Evolutionary conservation across 2,797 vertebrate genomes (phyloP).

Genomic region (Tamandua tetradactyla): DNA sequence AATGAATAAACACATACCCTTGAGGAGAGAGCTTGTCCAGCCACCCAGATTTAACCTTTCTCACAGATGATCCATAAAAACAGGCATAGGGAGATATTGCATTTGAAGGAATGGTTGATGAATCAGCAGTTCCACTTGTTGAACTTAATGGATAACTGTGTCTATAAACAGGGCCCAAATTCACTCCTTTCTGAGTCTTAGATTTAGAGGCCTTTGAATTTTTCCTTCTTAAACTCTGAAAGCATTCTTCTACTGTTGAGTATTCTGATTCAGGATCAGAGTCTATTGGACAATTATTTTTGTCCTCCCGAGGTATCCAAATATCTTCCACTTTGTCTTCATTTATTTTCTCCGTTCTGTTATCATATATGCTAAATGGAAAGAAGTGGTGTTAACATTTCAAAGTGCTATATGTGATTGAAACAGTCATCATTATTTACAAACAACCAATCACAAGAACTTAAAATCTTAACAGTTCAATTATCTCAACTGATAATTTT

Average conservation of each 20-base stretch:
- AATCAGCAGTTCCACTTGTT: conserved; percentile 46
- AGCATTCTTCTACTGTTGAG: conserved; percentile 83
- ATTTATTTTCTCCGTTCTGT: conserved; percentile 63
- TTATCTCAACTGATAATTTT: not conserved
- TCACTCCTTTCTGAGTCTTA: conserved; percentile 71
- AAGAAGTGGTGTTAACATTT: not conserved
- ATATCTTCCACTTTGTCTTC: conserved; percentile 78
- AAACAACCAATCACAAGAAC: not conserved
- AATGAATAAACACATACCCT: conserved; percentile 86
- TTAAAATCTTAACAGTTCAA: not conserved
- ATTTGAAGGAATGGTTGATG: conserved; percentile 44
- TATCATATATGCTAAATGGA: conserved; percentile 75
- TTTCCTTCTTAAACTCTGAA: conserved; percentile 79
- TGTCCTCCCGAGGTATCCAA: conserved; percentile 74
- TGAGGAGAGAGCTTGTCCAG: conserved; percentile 98
- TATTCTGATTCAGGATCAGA: conserved; percentile 84
- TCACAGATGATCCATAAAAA: conserved; percentile 90
- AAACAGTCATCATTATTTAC: not conserved
- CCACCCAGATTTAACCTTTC: conserved; percentile 92
- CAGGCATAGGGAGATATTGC: conserved; percentile 96
- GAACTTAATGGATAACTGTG: conserved; percentile 70
- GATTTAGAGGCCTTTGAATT: conserved; percentile 78
- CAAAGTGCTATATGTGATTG: not conserved
- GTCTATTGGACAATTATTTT: conserved; percentile 49
- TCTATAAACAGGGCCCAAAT: conserved; percentile 60